These are phyloP conservation scores for Drosophila bipectinata DNA, from an alignment of 1,140 invertebrate genomes.

Conservation along the genomic window DNA sequence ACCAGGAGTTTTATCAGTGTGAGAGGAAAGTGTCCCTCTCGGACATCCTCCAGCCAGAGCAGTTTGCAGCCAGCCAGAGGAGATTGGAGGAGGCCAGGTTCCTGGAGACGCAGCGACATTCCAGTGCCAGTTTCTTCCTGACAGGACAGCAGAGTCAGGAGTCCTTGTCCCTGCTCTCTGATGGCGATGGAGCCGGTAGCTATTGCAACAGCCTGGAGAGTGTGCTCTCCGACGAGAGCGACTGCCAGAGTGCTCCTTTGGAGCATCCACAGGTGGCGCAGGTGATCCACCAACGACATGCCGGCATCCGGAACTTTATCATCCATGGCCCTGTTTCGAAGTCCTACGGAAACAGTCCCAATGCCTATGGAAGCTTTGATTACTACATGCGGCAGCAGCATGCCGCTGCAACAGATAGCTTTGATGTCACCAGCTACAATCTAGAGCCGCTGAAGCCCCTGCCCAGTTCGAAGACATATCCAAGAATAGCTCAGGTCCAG, in stretches of 20 bases:
- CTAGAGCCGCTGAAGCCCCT: slow-evolving; percentile 65
- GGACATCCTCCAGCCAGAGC: slow-evolving; percentile 77
- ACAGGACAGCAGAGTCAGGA: slow-evolving; percentile 88
- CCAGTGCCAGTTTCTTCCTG: slow-evolving; percentile 88
- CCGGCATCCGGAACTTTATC: slow-evolving; percentile 78
- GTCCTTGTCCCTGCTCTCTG: slow-evolving; percentile 90
- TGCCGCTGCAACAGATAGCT: slow-evolving; percentile 55
- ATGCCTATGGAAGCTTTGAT: slow-evolving; percentile 83
- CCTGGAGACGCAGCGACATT: slow-evolving; percentile 85
- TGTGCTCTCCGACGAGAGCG: slow-evolving; percentile 91
- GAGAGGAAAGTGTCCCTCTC: slow-evolving; percentile 81
- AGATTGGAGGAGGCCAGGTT: slow-evolving; percentile 77
- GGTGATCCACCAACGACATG: slow-evolving; percentile 82
- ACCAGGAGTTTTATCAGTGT: slow-evolving; percentile 84
- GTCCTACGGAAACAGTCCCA: slow-evolving; percentile 87
- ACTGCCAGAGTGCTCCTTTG: slow-evolving; percentile 90
- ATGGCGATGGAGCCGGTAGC: slow-evolving; percentile 84
- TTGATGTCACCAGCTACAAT: slow-evolving; percentile 79
- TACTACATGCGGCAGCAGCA: slow-evolving; percentile 75
- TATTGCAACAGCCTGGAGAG: slow-evolving; percentile 91
- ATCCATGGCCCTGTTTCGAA: slow-evolving; percentile 84
- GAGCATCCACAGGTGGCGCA: slow-evolving; percentile 84
- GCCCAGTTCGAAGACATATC: slow-evolving; percentile 78
- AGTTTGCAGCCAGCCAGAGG: slow-evolving; percentile 58
- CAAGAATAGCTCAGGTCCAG: slow-evolving; percentile 51